These are phyloP conservation scores for Burhinus bistriatus DNA, from an alignment of 2,113 vertebrate genomes.

Conservation along the genomic window DNA sequence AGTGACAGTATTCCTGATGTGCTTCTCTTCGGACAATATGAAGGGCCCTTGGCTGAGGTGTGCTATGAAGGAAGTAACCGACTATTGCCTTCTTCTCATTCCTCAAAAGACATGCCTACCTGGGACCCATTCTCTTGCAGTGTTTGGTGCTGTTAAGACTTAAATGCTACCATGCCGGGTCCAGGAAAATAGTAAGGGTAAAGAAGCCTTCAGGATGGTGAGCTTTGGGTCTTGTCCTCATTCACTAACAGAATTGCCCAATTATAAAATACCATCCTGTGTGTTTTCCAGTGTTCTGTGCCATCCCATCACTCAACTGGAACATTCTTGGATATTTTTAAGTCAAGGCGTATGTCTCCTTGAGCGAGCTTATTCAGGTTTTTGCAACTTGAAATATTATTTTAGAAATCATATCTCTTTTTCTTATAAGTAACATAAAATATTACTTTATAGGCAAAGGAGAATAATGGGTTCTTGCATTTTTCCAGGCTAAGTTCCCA, in stretches of 20 bases:
- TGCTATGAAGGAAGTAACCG: neutral
- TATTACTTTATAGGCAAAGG: neutral
- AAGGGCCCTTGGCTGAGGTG: neutral
- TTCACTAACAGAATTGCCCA: neutral
- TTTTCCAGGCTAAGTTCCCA: neutral
- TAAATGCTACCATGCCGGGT: neutral
- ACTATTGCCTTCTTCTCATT: rapidly evolving
- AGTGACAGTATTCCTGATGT: neutral
- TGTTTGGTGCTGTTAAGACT: neutral
- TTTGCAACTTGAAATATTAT: neutral
- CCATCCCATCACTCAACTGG: neutral
- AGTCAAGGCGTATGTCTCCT: neutral
- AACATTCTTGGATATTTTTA: neutral
- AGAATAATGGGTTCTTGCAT: neutral
- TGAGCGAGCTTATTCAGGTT: neutral
- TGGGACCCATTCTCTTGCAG: neutral
- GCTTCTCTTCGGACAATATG: neutral
- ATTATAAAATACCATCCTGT: neutral
- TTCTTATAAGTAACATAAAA: neutral
- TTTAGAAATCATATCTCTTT: neutral
- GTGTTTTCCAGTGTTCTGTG: neutral
- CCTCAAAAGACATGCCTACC: neutral
- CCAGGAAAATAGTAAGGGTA: neutral
- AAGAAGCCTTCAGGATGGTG: neutral
- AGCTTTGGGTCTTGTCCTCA: neutral